Conservation (phyloP, 2,113 vertebrate genomes). For the Grallaria varia region DNA sequence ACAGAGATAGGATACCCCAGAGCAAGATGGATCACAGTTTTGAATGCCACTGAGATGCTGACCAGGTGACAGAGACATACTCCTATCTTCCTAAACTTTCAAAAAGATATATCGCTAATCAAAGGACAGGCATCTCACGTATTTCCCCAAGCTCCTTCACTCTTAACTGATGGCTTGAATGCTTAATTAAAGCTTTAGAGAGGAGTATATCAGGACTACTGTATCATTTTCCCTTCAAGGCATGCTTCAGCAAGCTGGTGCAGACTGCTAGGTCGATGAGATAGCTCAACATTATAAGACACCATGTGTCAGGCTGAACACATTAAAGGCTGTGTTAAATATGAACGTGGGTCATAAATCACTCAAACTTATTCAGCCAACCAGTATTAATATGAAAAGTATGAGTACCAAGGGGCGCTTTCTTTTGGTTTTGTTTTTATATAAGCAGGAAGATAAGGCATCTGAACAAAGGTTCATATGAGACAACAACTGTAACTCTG, state of each 20-base stretch:
- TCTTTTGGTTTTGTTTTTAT: slow-evolving; percentile 1
- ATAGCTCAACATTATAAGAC: not conserved
- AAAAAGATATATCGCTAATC: not conserved
- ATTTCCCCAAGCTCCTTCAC: not conserved
- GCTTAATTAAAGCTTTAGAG: slow-evolving; percentile 18
- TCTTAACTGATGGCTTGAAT: not conserved
- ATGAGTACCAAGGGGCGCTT: not conserved
- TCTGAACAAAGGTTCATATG: slow-evolving; percentile 8
- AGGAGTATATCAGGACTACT: not conserved
- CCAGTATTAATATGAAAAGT: slow-evolving; percentile 15
- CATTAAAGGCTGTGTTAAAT: not conserved
- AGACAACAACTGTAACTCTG: not conserved
- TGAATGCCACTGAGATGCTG: not conserved
- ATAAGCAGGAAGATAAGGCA: not conserved
- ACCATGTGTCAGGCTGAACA: not conserved
- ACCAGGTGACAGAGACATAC: not conserved
- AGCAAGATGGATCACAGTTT: not conserved
- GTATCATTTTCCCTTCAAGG: not conserved
- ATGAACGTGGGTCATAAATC: slow-evolving; percentile 41
- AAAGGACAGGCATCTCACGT: not conserved
- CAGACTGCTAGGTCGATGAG: not conserved
- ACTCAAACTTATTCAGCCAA: not conserved
- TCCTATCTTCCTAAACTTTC: not conserved
- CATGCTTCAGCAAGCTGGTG: not conserved
- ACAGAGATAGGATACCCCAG: not conserved